phyloP scores from a whole-genome alignment of 2,888 invertebrate genomes.

The Platypus cylindrus region DNA sequence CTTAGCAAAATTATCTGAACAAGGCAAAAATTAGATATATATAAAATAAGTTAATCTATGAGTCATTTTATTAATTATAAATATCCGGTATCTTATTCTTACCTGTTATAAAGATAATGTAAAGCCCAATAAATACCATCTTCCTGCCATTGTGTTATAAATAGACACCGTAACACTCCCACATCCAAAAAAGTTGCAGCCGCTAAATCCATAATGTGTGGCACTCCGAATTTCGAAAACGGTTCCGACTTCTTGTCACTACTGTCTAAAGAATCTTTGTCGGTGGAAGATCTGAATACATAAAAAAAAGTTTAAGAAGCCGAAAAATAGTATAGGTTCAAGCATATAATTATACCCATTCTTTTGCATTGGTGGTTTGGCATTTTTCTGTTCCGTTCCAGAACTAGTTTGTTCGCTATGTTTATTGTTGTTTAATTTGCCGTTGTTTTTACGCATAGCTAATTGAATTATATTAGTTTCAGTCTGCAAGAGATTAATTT shows the following conservation, averaged over 20 bases:
- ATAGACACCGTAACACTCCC: constrained; percentile 87
- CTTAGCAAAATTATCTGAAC: too few relatives aligned
- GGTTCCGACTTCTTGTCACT: constrained; percentile 20
- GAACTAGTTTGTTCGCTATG: constrained; percentile 39
- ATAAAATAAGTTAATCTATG: too few relatives aligned
- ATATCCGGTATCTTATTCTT: too few relatives aligned
- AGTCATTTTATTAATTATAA: too few relatives aligned
- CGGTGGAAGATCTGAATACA: constrained; percentile 46
- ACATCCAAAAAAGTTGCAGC: constrained; percentile 95
- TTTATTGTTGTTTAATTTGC: constrained; percentile 36
- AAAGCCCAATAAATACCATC: constrained; percentile 97
- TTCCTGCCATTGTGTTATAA: constrained; percentile 95
- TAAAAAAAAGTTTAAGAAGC: neutral
- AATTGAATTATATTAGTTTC: constrained; percentile 69
- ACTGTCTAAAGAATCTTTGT: constrained; percentile 65
- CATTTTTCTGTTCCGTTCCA: constrained; percentile 22
- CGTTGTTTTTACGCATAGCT: constrained; percentile 39
- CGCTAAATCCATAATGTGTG: constrained; percentile 43
- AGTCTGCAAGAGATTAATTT: constrained; percentile 36
- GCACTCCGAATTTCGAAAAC: constrained; percentile 12
- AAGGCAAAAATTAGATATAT: too few relatives aligned
- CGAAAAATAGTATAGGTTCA: constrained; percentile 3
- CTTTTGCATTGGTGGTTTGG: constrained; percentile 45
- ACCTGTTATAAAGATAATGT: constrained; percentile 83
- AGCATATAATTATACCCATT: constrained; percentile 38